These are phyloP conservation scores for Pteruthius melanotis DNA, from an alignment of 2,113 vertebrate species.

Conservation along the genomic window DNA sequence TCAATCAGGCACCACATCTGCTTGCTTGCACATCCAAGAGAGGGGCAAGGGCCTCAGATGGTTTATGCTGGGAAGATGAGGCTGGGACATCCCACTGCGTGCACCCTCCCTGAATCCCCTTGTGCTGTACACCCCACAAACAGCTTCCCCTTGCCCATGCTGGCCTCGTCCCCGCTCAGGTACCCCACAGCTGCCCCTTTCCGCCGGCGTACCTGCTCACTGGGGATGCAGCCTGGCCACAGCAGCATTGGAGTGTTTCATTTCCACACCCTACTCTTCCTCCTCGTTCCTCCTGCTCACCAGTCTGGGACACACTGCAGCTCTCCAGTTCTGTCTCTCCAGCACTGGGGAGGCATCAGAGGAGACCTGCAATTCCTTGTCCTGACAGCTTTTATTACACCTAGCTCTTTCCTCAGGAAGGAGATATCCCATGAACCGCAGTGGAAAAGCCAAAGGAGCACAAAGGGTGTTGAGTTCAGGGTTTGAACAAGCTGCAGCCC, in stretches of 20 bases:
- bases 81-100: fast-evolving
- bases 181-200: not conserved
- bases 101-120: not conserved
- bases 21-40: not conserved
- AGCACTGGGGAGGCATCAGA: not conserved
- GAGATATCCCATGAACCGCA: conserved; percentile 20
- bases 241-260: not conserved
- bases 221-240: not conserved
- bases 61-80: not conserved
- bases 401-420: conserved; percentile 46
- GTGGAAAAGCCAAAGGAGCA: conserved; percentile 49
- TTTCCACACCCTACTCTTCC: not conserved
- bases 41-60: not conserved
- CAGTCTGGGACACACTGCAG: not conserved
- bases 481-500: conserved; percentile 43
- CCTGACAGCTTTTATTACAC: conserved; percentile 12
- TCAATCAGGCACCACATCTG: not conserved
- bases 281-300: not conserved
- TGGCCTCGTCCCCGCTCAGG: fast-evolving
- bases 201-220: not conserved
- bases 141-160: not conserved
- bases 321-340: not conserved
- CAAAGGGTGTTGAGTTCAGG: conserved; percentile 32
- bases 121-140: fast-evolving
- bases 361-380: not conserved